Base-by-base conservation (phyloP, 2,888 invertebrate genomes). In the Agrotis segetum region DNA sequence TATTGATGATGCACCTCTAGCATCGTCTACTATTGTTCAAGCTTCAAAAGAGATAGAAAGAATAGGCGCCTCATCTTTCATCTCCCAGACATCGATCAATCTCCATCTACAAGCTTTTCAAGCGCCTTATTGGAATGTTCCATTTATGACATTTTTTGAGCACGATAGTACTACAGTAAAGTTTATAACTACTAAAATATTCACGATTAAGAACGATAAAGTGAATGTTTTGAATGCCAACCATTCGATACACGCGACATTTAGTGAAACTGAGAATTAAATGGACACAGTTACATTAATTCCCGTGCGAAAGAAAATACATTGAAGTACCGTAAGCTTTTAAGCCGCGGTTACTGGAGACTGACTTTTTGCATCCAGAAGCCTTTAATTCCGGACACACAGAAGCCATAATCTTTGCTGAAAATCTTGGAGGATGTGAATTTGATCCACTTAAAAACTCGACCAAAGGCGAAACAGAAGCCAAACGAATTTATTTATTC, bases 371-470 rank as follows among this genome's bases (percentile, higher is more conserved):
- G 13, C 21, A 13, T 24, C 11, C 3, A 49, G 76, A 79, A 78
- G 61, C 64, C 76, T 68, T 67, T 40, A 61, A 68, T 53, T 70
- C 83, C 85, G 83, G 78, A 74, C 55, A 71, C 52, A 53, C 24
- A 56, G 85, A 84, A 83, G 71, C 84, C 84, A 64, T 67, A 68
- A 56, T 13, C 56, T 66, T 65, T 55, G 67, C 53, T 69, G 55
- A 75, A 68, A 69, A 62, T 72, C 67, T 75, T 62, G 60, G 62
- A 65, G 79, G 83, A 85, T 77, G 71, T 75, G 61, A 76, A 74
- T 67, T 55, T 71, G 67, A 74, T 74, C 46, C 44, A 3, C 11
- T 74, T 29, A 53, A 74, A 74, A 70, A 70, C 49, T 55, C 7
- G 1, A 16, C n/a, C 9, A 11, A 40, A 67, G 53, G 50, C 14